Percentiles rank a stretch among this genome's conserved stretches.
These are phyloP conservation scores for Acanthoscelides obtectus DNA, from an alignment of 2,888 invertebrate genomes.

Conservation along the genomic window DNA sequence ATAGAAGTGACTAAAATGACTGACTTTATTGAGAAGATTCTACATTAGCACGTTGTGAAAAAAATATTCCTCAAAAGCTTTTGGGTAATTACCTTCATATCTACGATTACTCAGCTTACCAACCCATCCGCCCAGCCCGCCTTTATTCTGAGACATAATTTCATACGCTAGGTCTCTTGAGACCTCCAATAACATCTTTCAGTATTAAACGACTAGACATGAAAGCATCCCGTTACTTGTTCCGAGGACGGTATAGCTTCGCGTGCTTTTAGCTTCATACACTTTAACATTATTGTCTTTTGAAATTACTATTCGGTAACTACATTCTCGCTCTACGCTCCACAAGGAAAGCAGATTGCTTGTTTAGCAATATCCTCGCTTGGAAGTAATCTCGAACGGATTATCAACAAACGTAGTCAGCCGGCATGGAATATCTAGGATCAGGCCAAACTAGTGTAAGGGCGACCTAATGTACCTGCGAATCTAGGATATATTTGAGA, in stretches of 20 bases:
- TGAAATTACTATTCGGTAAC: conserved; percentile 6
- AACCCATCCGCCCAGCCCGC: background rate
- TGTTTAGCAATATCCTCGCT: background rate
- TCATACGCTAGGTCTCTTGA: conserved; percentile 13
- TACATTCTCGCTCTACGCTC: conserved; percentile 1
- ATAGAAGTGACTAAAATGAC: too few species aligned
- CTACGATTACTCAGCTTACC: background rate
- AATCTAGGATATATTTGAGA: too few species aligned
- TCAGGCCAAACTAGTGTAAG: too few species aligned
- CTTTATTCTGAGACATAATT: conserved; percentile 13
- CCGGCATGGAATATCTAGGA: background rate
- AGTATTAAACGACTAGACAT: conserved; percentile 7
- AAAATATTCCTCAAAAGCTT: too few species aligned
- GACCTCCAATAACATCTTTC: conserved; percentile 11
- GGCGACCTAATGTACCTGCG: too few species aligned
- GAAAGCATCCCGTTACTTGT: conserved; percentile 12
- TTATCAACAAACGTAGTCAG: background rate
- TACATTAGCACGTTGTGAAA: too few species aligned
- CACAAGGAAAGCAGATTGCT: background rate
- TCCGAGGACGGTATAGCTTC: conserved; percentile 13
- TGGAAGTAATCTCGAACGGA: background rate
- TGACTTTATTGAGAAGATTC: too few species aligned
- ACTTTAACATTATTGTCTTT: background rate
- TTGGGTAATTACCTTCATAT: too few species aligned
- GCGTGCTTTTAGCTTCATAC: conserved; percentile 8